These are phyloP conservation scores for Microctonus aethiopoides DNA, from an alignment of 2,888 invertebrate genomes.

Conservation along the genomic window DNA sequence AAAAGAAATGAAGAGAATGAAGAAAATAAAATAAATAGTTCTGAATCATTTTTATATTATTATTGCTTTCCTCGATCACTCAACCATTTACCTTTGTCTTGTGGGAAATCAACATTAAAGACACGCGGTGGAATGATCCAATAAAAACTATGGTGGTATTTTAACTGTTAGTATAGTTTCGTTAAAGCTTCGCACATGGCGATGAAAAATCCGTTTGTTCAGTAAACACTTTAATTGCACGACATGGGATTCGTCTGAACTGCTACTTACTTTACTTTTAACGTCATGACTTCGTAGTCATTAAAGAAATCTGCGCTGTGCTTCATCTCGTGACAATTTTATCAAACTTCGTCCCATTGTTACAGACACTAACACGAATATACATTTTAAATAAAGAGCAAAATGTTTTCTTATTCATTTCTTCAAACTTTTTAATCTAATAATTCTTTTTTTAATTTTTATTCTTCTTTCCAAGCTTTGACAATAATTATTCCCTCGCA, in stretches of 20 bases:
- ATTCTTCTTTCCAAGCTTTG: too few species aligned
- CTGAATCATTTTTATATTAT: constrained; percentile 3
- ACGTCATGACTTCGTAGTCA: constrained; percentile 33
- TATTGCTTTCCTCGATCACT: neutral
- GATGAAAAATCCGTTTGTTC: constrained; percentile 40
- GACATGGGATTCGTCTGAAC: constrained; percentile 37
- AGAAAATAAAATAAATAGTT: constrained; percentile 4
- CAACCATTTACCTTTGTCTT: neutral
- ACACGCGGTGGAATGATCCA: neutral
- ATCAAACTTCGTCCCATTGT: neutral
- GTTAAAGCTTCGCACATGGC: neutral
- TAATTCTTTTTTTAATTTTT: too few species aligned
- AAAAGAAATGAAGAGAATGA: neutral
- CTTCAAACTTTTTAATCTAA: neutral
- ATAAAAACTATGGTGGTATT: constrained; percentile 1
- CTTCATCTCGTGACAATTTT: neutral
- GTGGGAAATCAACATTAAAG: constrained; percentile 1
- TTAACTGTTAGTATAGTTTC: neutral
- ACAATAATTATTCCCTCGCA: too few species aligned
- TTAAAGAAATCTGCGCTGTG: constrained; percentile 31
- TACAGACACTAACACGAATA: neutral
- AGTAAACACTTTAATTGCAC: constrained; percentile 46
- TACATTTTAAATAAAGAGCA: neutral
- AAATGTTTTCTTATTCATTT: neutral
- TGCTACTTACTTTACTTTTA: constrained; percentile 39